Conservation (phyloP, 2,113 vertebrate species). For the Hemichromis elongatus region DNA sequence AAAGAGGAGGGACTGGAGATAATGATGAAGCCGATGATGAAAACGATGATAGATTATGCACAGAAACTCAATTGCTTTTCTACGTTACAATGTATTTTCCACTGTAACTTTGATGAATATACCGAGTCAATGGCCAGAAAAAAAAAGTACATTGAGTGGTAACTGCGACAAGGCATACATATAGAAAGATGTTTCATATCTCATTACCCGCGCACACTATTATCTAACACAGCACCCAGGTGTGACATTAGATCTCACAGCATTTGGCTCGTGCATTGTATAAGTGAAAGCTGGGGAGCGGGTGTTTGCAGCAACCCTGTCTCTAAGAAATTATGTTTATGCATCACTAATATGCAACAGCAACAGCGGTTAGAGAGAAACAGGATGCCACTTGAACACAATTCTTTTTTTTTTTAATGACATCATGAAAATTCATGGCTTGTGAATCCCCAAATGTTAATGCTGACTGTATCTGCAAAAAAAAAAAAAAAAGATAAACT, state of each 20-base stretch:
- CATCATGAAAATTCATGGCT: neutral
- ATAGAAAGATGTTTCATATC: conserved; percentile 26
- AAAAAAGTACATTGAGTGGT: conserved; percentile 2
- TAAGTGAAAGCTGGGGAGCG: neutral
- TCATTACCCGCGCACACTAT: conserved; percentile 20
- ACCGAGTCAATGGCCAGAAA: neutral
- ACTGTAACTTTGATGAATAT: neutral
- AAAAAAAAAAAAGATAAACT: neutral
- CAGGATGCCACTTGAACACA: neutral
- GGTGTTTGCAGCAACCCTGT: neutral
- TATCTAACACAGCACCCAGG: conserved; percentile 4
- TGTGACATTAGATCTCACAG: conserved; percentile 7
- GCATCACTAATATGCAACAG: neutral
- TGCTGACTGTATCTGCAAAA: neutral
- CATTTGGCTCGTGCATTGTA: neutral
- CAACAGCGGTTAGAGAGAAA: neutral
- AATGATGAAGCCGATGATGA: neutral
- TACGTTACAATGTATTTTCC: neutral
- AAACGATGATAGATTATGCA: conserved; percentile 21
- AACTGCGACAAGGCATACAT: neutral
- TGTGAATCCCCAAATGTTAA: neutral
- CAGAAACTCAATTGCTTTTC: neutral
- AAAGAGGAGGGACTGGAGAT: neutral
- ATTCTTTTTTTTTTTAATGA: neutral
- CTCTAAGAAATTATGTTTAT: neutral